Conservation (phyloP, 2,113 vertebrate genomes). For the Okapia johnstoni region DNA sequence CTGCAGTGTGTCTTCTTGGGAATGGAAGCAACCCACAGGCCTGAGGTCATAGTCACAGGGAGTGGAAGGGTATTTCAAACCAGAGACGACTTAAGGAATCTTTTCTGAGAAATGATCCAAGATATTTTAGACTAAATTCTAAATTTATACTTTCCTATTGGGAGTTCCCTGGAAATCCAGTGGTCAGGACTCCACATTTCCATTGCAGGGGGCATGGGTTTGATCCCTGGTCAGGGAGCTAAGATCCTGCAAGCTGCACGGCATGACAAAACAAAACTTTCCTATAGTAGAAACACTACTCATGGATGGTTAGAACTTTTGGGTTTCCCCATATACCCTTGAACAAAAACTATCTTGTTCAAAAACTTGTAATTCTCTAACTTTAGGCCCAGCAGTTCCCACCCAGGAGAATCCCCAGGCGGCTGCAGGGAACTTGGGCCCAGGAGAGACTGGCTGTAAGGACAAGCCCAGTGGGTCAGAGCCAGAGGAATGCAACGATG, state of each 20-base stretch:
- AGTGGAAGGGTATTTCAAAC: background rate
- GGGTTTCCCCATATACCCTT: background rate
- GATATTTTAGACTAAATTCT: background rate
- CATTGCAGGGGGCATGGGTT: background rate
- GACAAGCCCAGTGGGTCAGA: slow-evolving; percentile 3
- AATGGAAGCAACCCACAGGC: background rate
- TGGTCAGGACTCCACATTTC: background rate
- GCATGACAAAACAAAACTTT: background rate
- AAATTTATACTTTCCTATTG: background rate
- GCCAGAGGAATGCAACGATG: slow-evolving; percentile 53
- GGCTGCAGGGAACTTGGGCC: background rate
- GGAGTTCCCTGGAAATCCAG: background rate
- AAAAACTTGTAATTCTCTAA: background rate
- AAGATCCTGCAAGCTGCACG: background rate
- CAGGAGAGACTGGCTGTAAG: slow-evolving; percentile 46
- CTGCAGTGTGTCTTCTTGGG: background rate
- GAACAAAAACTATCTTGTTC: background rate
- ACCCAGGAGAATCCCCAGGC: slow-evolving; percentile 14
- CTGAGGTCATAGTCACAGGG: background rate
- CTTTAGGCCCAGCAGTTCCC: slow-evolving; percentile 47
- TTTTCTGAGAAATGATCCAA: background rate
- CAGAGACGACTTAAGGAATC: background rate
- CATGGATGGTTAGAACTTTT: background rate
- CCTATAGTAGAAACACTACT: background rate
- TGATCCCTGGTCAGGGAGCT: background rate